These are phyloP conservation scores for Gymnogyps californianus DNA, from an alignment of 2,113 vertebrate species.

Conservation along the genomic window DNA sequence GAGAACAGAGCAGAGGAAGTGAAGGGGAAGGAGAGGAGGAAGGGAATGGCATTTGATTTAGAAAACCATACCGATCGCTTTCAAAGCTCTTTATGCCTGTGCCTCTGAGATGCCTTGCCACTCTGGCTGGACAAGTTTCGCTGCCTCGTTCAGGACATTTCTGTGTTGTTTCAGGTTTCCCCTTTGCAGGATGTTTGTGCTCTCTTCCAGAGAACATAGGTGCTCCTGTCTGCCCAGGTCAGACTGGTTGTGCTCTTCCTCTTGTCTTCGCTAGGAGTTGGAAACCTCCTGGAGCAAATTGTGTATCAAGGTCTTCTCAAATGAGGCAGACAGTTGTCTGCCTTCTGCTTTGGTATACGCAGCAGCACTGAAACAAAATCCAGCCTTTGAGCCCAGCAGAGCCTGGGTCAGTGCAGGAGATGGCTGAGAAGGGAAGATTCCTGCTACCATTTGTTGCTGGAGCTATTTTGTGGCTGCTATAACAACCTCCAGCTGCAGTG, in stretches of 20 bases:
- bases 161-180: not conserved
- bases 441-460: not conserved
- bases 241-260: not conserved
- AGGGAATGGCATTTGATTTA: not conserved
- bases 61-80: rapidly evolving
- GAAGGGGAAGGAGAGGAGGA: not conserved
- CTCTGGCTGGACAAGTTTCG: not conserved
- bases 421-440: not conserved
- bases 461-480: not conserved
- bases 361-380: not conserved
- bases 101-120: not conserved
- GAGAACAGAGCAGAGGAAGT: not conserved
- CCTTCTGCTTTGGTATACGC: not conserved
- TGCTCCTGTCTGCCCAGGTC: not conserved
- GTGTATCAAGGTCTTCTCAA: not conserved
- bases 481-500: not conserved
- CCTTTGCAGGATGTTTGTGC: not conserved
- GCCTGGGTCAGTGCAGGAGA: not conserved
- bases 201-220: not conserved
- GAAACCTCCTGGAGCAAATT: not conserved
- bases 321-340: not conserved
- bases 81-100: not conserved
- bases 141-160: not conserved
- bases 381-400: not conserved
- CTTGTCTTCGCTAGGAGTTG: not conserved